Conservation (phyloP, 2,797 vertebrate genomes). For the Leptodactylus fallax region DNA sequence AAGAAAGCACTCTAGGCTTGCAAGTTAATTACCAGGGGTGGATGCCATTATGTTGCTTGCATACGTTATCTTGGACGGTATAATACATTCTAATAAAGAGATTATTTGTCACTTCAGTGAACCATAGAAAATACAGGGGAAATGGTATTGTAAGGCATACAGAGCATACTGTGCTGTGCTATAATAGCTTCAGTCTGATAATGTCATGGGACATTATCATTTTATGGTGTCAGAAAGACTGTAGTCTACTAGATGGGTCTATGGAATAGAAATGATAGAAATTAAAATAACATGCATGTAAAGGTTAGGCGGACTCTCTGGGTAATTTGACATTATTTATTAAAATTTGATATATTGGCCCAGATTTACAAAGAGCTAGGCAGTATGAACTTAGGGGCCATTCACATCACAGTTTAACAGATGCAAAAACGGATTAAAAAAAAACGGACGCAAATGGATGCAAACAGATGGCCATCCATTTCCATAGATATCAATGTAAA, state of each 20-base stretch:
- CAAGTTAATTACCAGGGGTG: conserved; percentile 16
- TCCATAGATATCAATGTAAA: no score
- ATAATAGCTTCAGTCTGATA: background rate
- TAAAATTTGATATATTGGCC: background rate
- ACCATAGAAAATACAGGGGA: conserved; percentile 24
- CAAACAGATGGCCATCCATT: no score
- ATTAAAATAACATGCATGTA: background rate
- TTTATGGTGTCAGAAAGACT: conserved; percentile 13
- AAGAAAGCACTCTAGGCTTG: conserved; percentile 6
- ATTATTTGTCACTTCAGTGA: conserved; percentile 33
- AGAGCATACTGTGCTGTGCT: background rate
- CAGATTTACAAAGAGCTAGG: no score
- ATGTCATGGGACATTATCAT: conserved; percentile 22
- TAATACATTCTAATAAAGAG: conserved; percentile 35
- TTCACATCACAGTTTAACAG: no score
- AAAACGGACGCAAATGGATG: no score
- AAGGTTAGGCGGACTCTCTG: background rate
- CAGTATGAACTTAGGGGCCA: no score
- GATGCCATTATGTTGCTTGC: conserved; percentile 25
- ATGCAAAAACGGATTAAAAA: no score
- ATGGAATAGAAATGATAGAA: background rate
- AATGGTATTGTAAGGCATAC: conserved; percentile 7
- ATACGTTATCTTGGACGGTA: conserved; percentile 14
- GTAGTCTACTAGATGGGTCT: background rate
- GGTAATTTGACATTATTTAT: background rate